A percentile compares a stretch with the other conserved stretches of the same genome.
Evolutionary conservation across 2,888 invertebrate genomes (phyloP).

Genomic region (Dryadula phaetusa): DNA sequence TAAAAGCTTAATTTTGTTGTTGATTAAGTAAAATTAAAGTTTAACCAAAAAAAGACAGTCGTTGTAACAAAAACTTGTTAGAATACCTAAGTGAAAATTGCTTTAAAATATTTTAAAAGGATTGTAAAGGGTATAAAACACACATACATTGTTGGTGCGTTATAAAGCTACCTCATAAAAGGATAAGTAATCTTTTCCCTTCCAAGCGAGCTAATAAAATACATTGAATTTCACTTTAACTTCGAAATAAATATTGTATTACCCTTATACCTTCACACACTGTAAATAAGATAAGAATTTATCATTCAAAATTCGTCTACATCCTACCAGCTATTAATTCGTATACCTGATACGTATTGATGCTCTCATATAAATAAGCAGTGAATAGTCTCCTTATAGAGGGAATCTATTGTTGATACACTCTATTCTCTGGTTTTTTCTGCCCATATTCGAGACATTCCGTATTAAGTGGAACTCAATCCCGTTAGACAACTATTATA

Average conservation of each 20-base stretch:
- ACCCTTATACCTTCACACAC: background rate
- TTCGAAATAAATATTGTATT: conserved; percentile 19
- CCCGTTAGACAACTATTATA: too few species aligned
- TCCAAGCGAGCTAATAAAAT: conserved; percentile 18
- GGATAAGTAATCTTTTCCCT: conserved; percentile 24
- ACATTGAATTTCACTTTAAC: conserved; percentile 14
- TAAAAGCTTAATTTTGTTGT: too few species aligned
- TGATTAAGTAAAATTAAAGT: too few species aligned
- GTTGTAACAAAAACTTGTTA: background rate
- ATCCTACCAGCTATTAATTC: background rate
- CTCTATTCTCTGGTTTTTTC: too few species aligned
- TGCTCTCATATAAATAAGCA: too few species aligned
- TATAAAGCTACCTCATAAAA: conserved; percentile 17
- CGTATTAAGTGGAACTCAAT: too few species aligned
- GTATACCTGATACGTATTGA: too few species aligned
- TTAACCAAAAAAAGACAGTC: too few species aligned
- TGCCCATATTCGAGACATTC: too few species aligned
- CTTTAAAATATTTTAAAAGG: background rate
- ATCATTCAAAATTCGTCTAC: background rate
- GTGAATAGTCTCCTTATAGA: too few species aligned
- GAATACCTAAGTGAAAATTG: background rate
- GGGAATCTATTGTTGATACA: too few species aligned
- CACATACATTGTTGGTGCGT: conserved; percentile 6
- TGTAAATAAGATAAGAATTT: background rate
- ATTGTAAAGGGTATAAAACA: background rate